These are phyloP conservation scores for Enteromius thamalakanensis DNA, from an alignment of 2,797 vertebrate species.

Conservation along the genomic window DNA sequence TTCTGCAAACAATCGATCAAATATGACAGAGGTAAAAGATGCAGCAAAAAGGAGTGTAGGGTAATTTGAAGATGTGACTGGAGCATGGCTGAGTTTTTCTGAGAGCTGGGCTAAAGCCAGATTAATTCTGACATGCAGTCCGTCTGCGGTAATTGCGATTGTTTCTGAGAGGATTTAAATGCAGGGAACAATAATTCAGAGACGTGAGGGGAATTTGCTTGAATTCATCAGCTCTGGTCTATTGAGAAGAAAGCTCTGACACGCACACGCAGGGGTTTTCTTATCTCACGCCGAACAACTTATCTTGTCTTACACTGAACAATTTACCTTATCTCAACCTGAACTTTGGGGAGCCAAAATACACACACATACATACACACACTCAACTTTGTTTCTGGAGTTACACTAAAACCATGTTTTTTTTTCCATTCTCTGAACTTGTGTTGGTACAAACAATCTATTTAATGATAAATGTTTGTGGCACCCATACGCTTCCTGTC, in stretches of 20 bases:
- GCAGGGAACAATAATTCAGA: slow-evolving; percentile 22
- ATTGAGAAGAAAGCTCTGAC: slow-evolving; percentile 30
- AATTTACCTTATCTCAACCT: slow-evolving; percentile 1
- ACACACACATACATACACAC: background rate
- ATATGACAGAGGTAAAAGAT: slow-evolving; percentile 23
- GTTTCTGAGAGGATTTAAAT: slow-evolving; percentile 51
- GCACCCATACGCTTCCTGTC: slow-evolving; percentile 16
- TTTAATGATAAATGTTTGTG: slow-evolving; percentile 10
- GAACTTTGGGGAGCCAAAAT: background rate
- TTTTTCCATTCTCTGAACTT: background rate
- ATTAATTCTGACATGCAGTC: slow-evolving; percentile 47
- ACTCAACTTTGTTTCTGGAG: background rate
- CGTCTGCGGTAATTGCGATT: slow-evolving; percentile 41
- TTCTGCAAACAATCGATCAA: slow-evolving; percentile 30
- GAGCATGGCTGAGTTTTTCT: slow-evolving; percentile 34
- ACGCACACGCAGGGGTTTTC: background rate
- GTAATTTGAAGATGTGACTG: slow-evolving; percentile 38
- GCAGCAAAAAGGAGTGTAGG: background rate
- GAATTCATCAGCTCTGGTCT: slow-evolving; percentile 22
- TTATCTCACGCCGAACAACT: background rate
- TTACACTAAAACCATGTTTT: background rate
- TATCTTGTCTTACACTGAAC: slow-evolving; percentile 6
- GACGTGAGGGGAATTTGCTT: slow-evolving; percentile 45
- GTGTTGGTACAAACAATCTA: background rate
- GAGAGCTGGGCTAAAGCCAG: slow-evolving; percentile 18